Conservation (phyloP, 2,113 vertebrate species). For the Argyrosomus japonicus region DNA sequence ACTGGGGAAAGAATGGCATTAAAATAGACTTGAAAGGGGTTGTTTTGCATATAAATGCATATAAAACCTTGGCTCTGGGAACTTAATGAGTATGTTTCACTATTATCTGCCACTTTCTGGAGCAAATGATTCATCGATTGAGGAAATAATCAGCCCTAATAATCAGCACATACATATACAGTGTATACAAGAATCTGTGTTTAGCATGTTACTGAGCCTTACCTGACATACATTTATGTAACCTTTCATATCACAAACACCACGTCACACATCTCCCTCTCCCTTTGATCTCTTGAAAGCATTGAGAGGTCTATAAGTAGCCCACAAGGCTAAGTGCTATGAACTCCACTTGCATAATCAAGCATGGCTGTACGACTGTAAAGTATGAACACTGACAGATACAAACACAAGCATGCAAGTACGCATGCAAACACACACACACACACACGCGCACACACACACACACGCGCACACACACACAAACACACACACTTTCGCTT, state of each 20-base stretch:
- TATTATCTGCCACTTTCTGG: no score
- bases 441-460: constrained; percentile 12
- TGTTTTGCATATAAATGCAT: no score
- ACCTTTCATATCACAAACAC: constrained; percentile 50
- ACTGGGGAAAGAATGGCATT: no score
- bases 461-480: constrained; percentile 6
- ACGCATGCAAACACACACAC: constrained; percentile 9
- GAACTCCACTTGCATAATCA: constrained; percentile 73
- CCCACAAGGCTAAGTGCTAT: constrained; percentile 68
- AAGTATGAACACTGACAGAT: constrained; percentile 55
- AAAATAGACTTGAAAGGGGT: no score
- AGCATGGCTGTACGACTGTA: constrained; percentile 50
- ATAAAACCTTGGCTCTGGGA: no score
- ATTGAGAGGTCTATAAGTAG: constrained; percentile 58
- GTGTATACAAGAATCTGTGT: constrained; percentile 6
- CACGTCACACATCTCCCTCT: constrained; percentile 38
- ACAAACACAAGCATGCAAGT: constrained; percentile 40
- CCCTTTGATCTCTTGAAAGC: constrained; percentile 67
- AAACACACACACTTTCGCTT: constrained; percentile 12
- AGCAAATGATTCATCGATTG: background rate
- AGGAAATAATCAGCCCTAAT: background rate
- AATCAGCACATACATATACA: background rate
- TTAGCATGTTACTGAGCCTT: constrained; percentile 17
- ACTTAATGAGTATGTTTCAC: no score
- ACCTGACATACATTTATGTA: constrained; percentile 65